A percentile compares a stretch with the other conserved stretches of the same genome.
These are phyloP conservation scores for Thecocarcelia acutangulata DNA, from an alignment of 2,888 invertebrate species.

Conservation along the genomic window DNA sequence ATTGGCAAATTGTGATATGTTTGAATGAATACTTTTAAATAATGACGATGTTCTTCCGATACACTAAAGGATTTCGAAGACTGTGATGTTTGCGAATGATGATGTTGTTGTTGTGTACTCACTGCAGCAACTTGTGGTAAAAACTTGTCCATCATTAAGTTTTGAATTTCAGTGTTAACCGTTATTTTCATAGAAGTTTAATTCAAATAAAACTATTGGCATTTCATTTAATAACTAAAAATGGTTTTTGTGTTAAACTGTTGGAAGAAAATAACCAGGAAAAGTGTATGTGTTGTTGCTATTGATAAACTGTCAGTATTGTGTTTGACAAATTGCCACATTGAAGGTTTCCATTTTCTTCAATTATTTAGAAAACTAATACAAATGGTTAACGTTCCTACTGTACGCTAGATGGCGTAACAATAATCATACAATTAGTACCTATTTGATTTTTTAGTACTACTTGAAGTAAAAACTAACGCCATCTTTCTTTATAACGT, in stretches of 20 bases:
- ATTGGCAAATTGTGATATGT: constrained; percentile 78
- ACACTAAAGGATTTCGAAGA: constrained; percentile 74
- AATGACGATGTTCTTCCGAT: constrained; percentile 78
- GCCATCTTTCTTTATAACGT: too few relatives aligned
- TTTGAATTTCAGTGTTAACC: constrained; percentile 45
- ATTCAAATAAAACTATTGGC: neutral
- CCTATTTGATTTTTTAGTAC: too few relatives aligned
- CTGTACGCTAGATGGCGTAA: neutral
- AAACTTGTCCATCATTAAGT: constrained; percentile 69
- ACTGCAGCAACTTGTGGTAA: constrained; percentile 72
- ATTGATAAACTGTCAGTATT: constrained; percentile 78
- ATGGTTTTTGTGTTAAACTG: neutral
- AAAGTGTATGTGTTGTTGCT: constrained; percentile 40
- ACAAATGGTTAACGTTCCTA: neutral
- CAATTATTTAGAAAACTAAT: constrained; percentile 32
- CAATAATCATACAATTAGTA: neutral
- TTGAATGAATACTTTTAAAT: constrained; percentile 77
- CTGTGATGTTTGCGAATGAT: constrained; percentile 33
- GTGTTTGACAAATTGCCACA: constrained; percentile 78
- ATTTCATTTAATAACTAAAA: neutral
- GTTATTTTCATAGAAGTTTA: constrained; percentile 56
- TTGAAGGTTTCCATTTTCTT: constrained; percentile 71
- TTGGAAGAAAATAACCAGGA: neutral
- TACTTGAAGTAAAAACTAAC: too few relatives aligned
- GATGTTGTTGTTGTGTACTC: constrained; percentile 63